These are phyloP conservation scores for Tipula helvola DNA, from an alignment of 2,888 invertebrate species.

Conservation along the genomic window DNA sequence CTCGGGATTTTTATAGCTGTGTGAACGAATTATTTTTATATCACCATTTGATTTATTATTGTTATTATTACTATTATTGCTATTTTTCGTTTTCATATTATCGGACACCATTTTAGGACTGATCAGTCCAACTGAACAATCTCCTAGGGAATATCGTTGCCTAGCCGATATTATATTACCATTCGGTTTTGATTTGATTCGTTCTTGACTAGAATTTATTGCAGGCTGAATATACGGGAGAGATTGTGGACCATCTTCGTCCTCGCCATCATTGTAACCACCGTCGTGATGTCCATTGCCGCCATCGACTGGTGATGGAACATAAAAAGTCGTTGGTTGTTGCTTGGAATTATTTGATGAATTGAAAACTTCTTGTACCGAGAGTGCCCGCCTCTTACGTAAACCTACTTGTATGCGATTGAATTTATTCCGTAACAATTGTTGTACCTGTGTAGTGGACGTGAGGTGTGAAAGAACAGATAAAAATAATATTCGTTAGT, in stretches of 20 bases:
- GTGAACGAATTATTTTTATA: constrained; percentile 5
- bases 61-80: background rate
- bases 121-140: background rate
- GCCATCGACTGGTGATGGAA: constrained; percentile 43
- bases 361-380: constrained; percentile 53
- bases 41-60: background rate
- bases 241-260: constrained; percentile 15
- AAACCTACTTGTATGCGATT: constrained; percentile 58
- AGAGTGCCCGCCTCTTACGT: constrained; percentile 50
- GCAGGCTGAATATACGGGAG: constrained; percentile 13
- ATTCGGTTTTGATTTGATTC: background rate
- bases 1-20: background rate
- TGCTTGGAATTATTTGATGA: constrained; percentile 21
- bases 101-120: constrained; percentile 4
- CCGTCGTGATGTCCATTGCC: constrained; percentile 15
- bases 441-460: constrained; percentile 27
- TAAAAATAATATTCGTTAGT: background rate
- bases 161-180: background rate
- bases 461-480: background rate
- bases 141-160: background rate
- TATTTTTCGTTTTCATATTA: constrained; percentile 6
- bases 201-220: background rate
- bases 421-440: constrained; percentile 46
- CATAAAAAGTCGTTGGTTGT: constrained; percentile 53
- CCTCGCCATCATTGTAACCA: constrained; percentile 8